A percentile compares a stretch with the other conserved stretches of the same genome.
Evolutionary conservation across 2,888 invertebrate species (phyloP).

Genomic region (Lithosia quadra): DNA sequence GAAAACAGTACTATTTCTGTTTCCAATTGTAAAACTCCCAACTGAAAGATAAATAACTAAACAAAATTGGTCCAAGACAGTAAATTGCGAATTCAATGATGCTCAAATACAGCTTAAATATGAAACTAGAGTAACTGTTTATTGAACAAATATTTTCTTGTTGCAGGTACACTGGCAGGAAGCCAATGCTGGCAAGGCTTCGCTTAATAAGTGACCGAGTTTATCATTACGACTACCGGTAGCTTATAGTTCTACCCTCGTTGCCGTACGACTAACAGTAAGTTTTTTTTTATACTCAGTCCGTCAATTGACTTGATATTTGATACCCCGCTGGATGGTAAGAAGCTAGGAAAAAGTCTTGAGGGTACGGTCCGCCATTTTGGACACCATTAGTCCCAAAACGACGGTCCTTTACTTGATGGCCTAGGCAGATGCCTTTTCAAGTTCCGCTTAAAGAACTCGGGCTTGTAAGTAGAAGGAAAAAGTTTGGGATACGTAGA

Average conservation of each 20-base stretch:
- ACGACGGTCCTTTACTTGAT: no score
- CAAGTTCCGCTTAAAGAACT: no score
- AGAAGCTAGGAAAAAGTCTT: no score
- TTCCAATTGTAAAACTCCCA: not conserved
- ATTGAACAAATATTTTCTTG: slow-evolving; percentile 53
- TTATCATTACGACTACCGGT: slow-evolving; percentile 49
- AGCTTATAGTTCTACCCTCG: slow-evolving; percentile 15
- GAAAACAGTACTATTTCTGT: not conserved
- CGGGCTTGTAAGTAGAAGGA: no score
- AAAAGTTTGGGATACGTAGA: no score
- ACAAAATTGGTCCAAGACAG: slow-evolving; percentile 15
- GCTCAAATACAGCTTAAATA: slow-evolving; percentile 41
- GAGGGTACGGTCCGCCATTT: no score
- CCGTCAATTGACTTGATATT: no score
- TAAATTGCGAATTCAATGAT: slow-evolving; percentile 29
- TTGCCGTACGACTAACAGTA: not conserved
- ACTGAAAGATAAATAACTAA: slow-evolving; percentile 6
- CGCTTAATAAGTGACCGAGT: slow-evolving; percentile 62
- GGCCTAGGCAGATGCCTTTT: no score
- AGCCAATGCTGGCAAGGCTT: slow-evolving; percentile 36
- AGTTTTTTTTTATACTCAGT: no score
- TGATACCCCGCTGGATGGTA: no score
- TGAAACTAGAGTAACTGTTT: slow-evolving; percentile 43
- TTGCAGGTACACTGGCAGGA: slow-evolving; percentile 50
- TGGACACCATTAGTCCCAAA: no score